These are phyloP conservation scores for Lasioglossum vierecki DNA, from an alignment of 2,888 invertebrate species.

Conservation along the genomic window DNA sequence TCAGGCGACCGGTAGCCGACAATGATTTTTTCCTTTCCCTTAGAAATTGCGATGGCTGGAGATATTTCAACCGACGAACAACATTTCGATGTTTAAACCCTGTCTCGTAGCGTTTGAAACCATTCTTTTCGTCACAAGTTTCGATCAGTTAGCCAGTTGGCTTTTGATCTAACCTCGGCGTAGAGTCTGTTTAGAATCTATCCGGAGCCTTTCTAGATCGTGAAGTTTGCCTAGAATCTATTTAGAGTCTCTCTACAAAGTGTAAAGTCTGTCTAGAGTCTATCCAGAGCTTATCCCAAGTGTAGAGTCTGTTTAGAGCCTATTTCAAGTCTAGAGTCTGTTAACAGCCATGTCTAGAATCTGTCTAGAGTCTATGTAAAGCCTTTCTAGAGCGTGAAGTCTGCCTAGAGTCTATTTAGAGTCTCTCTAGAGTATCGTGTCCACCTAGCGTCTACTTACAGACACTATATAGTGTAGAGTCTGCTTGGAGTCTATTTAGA, in stretches of 20 bases:
- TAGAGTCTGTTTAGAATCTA: neutral
- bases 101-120: neutral
- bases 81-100: neutral
- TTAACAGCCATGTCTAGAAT: no score
- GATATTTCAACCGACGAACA: neutral
- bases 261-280: neutral
- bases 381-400: no score
- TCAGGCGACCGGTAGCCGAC: slow-evolving; percentile 1
- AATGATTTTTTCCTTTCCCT: slow-evolving; percentile 7
- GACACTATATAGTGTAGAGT: no score
- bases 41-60: neutral
- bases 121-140: neutral
- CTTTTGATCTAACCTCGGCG: neutral
- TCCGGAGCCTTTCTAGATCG: no score
- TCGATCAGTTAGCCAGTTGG: neutral
- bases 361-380: neutral
- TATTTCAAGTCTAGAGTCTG: no score
- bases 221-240: no score
- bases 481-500: neutral
- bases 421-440: no score
- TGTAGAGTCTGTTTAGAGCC: neutral
- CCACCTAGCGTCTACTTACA: no score
- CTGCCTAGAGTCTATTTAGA: neutral
- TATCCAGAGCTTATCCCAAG: no score
- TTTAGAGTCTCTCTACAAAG: neutral